Conservation (phyloP, 1,140 invertebrate species). For the Penaeus japonicus region DNA sequence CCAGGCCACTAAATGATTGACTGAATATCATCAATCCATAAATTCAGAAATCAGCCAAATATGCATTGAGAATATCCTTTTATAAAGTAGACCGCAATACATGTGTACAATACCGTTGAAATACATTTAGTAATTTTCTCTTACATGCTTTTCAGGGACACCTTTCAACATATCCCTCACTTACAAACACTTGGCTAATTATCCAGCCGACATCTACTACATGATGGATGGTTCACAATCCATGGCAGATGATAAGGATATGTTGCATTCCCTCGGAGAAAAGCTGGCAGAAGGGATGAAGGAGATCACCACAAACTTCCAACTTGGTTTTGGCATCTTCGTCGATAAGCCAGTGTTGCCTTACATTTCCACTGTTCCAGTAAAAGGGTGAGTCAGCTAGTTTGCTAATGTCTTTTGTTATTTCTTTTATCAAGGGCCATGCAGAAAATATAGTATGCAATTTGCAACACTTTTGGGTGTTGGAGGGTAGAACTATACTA, state of each 20-base stretch:
- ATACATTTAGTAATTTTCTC: too few species aligned
- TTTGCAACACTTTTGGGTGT: neutral
- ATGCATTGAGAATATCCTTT: too few species aligned
- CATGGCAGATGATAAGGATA: conserved; percentile 23
- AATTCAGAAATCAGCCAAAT: too few species aligned
- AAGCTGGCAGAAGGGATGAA: neutral
- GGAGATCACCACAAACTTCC: conserved; percentile 87
- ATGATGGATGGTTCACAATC: conserved; percentile 38
- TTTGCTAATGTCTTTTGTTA: neutral
- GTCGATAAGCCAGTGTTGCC: conserved; percentile 63
- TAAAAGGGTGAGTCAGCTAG: neutral
- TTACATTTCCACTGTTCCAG: conserved; percentile 40
- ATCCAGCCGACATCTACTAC: conserved; percentile 37
- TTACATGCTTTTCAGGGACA: conserved; percentile 9
- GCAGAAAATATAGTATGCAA: too few species aligned
- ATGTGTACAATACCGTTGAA: too few species aligned
- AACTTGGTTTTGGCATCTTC: conserved; percentile 72
- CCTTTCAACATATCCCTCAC: neutral
- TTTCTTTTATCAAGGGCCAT: too few species aligned
- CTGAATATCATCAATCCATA: too few species aligned
- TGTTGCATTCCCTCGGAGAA: neutral
- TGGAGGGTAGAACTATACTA: neutral
- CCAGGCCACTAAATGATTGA: too few species aligned
- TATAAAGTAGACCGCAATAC: too few species aligned
- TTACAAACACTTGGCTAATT: conserved; percentile 21